Percentiles rank a stretch among this genome's conserved stretches.
Evolutionary conservation across 2,113 vertebrate species (phyloP).

Genomic region (Varanus salvator): DNA sequence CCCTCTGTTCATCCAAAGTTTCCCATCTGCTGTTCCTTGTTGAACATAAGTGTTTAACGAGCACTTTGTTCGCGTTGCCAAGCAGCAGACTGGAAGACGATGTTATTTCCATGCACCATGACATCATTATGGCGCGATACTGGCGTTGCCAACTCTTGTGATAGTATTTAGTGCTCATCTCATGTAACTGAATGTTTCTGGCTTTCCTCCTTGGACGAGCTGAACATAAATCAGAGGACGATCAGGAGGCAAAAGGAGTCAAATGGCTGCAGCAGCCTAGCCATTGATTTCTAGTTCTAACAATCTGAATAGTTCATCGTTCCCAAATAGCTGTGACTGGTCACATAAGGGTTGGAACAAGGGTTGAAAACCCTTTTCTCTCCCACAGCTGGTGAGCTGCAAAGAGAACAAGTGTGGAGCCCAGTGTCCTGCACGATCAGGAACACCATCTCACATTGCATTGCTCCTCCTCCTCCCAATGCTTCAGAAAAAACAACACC

Average conservation of each 20-base stretch:
- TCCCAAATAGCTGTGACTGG: neutral
- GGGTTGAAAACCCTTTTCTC: neutral
- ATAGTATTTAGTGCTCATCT: neutral
- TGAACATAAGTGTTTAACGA: constrained; percentile 35
- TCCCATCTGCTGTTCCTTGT: constrained; percentile 10
- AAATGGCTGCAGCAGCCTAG: neutral
- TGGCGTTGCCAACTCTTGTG: neutral
- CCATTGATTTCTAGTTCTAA: neutral
- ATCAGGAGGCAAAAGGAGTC: neutral
- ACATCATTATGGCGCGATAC: constrained; percentile 7
- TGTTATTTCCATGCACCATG: constrained; percentile 12
- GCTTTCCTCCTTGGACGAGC: neutral
- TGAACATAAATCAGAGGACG: neutral
- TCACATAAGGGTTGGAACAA: neutral
- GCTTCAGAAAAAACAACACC: neutral
- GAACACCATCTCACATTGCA: neutral
- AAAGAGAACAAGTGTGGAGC: neutral
- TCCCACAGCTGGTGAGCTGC: neutral
- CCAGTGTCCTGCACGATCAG: neutral
- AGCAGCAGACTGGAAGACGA: constrained; percentile 16
- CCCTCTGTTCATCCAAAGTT: constrained; percentile 17
- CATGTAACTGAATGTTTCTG: neutral
- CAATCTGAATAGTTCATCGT: neutral
- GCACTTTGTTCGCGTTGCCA: constrained; percentile 18
- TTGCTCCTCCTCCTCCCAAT: neutral